These are phyloP conservation scores for Characodon lateralis DNA, from an alignment of 2,797 vertebrate species.

Conservation along the genomic window DNA sequence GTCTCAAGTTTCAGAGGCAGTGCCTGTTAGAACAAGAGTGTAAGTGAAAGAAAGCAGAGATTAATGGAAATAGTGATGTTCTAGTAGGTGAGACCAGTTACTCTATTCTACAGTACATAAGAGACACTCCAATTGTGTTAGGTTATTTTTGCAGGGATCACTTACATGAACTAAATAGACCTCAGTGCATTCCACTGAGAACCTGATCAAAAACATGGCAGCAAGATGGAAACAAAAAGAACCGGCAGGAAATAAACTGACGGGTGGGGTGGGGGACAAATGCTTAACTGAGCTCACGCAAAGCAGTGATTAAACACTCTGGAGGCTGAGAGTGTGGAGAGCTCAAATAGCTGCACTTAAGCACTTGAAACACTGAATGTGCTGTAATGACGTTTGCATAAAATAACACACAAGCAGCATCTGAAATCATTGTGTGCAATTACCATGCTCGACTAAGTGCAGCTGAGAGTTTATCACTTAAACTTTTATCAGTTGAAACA, in stretches of 20 bases:
- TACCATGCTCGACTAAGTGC: conserved; percentile 31
- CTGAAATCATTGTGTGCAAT: conserved; percentile 40
- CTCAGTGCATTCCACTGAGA: conserved; percentile 10
- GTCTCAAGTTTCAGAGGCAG: conserved; percentile 41
- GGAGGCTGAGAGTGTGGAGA: conserved; percentile 41
- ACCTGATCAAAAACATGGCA: background rate
- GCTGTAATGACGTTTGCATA: conserved; percentile 35
- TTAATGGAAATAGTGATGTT: conserved; percentile 40
- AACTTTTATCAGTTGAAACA: conserved; percentile 26
- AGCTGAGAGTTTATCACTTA: conserved; percentile 28
- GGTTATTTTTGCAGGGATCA: background rate
- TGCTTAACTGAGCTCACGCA: conserved; percentile 33
- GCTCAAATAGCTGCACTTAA: conserved; percentile 60
- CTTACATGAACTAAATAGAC: conserved; percentile 5
- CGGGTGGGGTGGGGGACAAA: background rate
- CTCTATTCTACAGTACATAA: background rate
- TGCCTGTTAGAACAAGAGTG: conserved; percentile 25
- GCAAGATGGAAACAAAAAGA: conserved; percentile 2
- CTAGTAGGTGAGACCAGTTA: conserved; percentile 12
- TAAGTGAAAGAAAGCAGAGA: conserved; percentile 40
- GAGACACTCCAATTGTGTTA: background rate
- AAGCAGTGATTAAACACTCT: conserved; percentile 51
- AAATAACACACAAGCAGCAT: conserved; percentile 11
- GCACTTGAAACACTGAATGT: conserved; percentile 50
- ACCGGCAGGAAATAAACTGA: background rate